Evolutionary conservation across 2,797 vertebrate genomes (phyloP).

Genomic region (Bucorvus abyssinicus): DNA sequence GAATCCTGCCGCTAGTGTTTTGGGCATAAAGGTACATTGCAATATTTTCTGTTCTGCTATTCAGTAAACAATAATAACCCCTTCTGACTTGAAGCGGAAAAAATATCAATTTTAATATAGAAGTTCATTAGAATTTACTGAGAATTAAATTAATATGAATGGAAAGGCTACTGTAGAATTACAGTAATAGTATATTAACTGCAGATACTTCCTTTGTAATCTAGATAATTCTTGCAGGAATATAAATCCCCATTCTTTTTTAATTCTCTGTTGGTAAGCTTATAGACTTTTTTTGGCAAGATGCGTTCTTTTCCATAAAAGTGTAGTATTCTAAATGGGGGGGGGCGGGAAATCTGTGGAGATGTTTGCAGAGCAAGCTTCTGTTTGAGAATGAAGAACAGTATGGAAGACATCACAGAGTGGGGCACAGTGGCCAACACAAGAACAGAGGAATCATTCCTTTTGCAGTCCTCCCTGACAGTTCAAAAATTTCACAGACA

Average conservation of each 20-base stretch:
- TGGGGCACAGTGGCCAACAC: neutral
- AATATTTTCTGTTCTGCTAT: neutral
- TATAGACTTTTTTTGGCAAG: neutral
- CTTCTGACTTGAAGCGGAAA: neutral
- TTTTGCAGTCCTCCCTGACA: neutral
- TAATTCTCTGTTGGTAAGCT: neutral
- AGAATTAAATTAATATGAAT: neutral
- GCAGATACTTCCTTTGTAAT: neutral
- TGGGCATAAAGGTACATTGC: neutral
- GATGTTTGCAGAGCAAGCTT: neutral
- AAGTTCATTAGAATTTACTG: neutral
- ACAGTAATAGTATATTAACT: neutral
- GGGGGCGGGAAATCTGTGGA: neutral
- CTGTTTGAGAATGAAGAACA: neutral
- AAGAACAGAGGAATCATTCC: neutral
- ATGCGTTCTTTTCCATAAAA: neutral
- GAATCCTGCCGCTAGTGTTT: neutral
- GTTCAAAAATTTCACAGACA: neutral
- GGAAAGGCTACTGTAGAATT: neutral
- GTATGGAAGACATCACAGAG: neutral
- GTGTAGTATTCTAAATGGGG: neutral
- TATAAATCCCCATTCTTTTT: neutral
- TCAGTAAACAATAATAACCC: neutral
- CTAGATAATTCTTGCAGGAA: neutral
- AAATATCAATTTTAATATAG: neutral